phyloP scores from a whole-genome alignment of 2,113 vertebrate species.

The Kryptolebias marmoratus region DNA sequence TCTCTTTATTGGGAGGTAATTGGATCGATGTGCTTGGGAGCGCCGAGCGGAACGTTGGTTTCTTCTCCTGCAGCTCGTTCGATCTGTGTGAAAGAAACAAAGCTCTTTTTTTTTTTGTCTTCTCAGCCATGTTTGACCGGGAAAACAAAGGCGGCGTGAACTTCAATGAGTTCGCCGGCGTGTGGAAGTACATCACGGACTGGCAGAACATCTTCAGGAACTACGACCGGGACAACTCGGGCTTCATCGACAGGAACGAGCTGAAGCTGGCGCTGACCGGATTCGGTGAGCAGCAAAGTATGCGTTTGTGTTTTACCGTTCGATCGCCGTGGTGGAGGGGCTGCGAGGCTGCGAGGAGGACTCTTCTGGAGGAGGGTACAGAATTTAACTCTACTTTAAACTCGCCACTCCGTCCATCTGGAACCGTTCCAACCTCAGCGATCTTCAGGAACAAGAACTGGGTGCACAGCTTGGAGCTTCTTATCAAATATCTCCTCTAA shows the following conservation, averaged over 20 bases:
- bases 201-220: slow-evolving; percentile 99
- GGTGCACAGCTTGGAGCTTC: not conserved
- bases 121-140: slow-evolving; percentile 95
- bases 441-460: too few relatives aligned
- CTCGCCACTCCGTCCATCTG: not conserved
- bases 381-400: not conserved
- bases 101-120: too few relatives aligned
- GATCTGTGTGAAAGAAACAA: not conserved
- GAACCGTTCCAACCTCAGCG: too few relatives aligned
- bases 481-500: not conserved
- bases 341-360: slow-evolving; percentile 13
- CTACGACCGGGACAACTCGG: slow-evolving; percentile 97
- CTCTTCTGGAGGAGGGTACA: not conserved
- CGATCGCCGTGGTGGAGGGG: slow-evolving; percentile 42
- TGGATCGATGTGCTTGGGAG: slow-evolving; percentile 50
- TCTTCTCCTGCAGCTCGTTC: not conserved
- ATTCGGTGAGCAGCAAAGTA: slow-evolving; percentile 90
- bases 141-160: slow-evolving; percentile 98
- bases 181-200: slow-evolving; percentile 99
- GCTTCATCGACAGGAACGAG: slow-evolving; percentile 97
- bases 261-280: slow-evolving; percentile 96
- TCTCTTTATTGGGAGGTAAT: slow-evolving; percentile 65
- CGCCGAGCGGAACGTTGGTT: slow-evolving; percentile 8
- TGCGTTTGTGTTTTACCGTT: slow-evolving; percentile 28
- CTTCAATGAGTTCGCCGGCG: slow-evolving; percentile 95